phyloP scores from a whole-genome alignment of 53 echinoderm and acorn worm genomes.

The Crossaster papposus region DNA sequence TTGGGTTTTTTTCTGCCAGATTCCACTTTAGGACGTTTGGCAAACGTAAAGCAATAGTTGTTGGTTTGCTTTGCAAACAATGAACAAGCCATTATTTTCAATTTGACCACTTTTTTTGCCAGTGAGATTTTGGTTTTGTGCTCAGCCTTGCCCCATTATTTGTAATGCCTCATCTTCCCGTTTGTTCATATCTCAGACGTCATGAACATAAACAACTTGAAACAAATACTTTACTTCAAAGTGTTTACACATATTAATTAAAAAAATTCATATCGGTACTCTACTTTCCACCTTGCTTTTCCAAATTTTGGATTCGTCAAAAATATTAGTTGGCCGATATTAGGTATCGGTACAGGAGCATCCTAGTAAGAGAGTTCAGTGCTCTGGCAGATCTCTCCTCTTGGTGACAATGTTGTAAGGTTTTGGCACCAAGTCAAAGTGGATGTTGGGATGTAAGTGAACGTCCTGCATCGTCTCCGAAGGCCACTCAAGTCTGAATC shows the following conservation, averaged over 20 bases:
- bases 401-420: constrained; percentile 79
- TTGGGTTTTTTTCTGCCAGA: too few species aligned
- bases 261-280: too few species aligned
- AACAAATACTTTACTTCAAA: too few species aligned
- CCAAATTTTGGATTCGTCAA: neutral
- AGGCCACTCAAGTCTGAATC: constrained; percentile 68
- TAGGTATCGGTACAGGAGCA: too few species aligned
- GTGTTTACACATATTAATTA: too few species aligned
- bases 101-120: neutral
- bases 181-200: too few species aligned
- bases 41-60: too few species aligned
- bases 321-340: neutral
- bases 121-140: too few species aligned
- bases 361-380: neutral
- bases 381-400: constrained; percentile 21
- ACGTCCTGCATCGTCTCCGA: constrained; percentile 42
- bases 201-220: too few species aligned
- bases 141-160: too few species aligned
- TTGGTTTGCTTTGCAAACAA: neutral
- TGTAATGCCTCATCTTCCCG: too few species aligned
- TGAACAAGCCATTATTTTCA: neutral
- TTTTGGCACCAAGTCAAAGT: constrained; percentile 93
- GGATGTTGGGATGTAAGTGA: constrained; percentile 78
- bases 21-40: too few species aligned
- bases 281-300: neutral